Base-by-base conservation (phyloP, 2,113 vertebrate species). In the Tiliqua scincoides region DNA sequence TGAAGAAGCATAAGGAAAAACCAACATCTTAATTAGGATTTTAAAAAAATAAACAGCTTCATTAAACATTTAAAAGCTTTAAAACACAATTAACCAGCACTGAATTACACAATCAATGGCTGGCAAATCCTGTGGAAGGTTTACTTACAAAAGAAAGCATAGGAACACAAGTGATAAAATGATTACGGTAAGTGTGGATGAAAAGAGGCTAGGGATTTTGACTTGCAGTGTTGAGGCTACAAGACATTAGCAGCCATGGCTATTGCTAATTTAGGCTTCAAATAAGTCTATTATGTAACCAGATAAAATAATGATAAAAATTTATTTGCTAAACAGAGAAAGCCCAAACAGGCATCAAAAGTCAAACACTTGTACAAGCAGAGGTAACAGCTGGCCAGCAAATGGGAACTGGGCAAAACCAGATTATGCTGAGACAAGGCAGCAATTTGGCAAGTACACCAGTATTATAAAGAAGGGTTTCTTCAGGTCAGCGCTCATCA, bases 281-380 rank as follows among this genome's bases (percentile, higher is more conserved):
- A 83, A 40, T 93, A 93, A 90, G 86, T 10, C 48, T 85, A 74
- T 91, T 94, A 87, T 27, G 84, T 37, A 81, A 92, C 62, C 77
- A 88, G 20, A 84, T 10, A 73, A 74, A 93, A 71, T 88, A 86
- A 88, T 67, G 70, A 37, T 65, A 63, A 92, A 77, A 61, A 79
- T 65, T 25, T 89, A 89, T 85, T 85, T 87, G 71, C 54, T 86
- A 93, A 93, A 89, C 70, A 75, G 59, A 79, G n/a, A 35, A 86
- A 81, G n/a, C 43, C n/a, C 35, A 68, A 85, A 71, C 52, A 79
- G 76, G 25, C 11, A 32, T 57, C 10, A 57, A 57, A 57, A 17
- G 11, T 17, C 10, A 57, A 57, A 57, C 54, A 57, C 54, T 57
- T 57, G 54, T 12, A 57, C 54, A 35, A 11, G 87, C 52, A 10